phyloP scores from a whole-genome alignment of 2,888 invertebrate genomes.

The Stenodera caucasica region DNA sequence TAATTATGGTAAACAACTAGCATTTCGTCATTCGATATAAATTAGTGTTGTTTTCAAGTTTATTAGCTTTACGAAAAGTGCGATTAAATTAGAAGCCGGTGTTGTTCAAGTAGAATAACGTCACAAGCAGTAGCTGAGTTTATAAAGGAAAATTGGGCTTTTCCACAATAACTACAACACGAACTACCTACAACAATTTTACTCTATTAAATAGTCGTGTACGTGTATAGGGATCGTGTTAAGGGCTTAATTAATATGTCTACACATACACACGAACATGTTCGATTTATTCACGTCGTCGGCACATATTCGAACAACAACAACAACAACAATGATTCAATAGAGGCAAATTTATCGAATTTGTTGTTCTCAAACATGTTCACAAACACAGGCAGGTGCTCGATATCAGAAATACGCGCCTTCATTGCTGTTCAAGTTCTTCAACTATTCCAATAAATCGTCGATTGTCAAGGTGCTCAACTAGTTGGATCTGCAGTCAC shows the following conservation, averaged over 20 bases:
- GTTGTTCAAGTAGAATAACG: not conserved
- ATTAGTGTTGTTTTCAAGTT: not conserved
- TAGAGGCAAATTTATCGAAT: slow-evolving; percentile 22
- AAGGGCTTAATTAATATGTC: slow-evolving; percentile 33
- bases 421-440: not conserved
- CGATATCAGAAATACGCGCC: not conserved
- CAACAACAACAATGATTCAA: slow-evolving; percentile 13
- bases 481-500: too few relatives aligned
- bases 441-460: not conserved
- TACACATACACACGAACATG: slow-evolving; percentile 27
- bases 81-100: slow-evolving; percentile 23
- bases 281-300: slow-evolving; percentile 29
- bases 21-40: too few relatives aligned
- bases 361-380: slow-evolving; percentile 14
- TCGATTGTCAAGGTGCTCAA: too few relatives aligned
- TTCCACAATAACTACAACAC: not conserved
- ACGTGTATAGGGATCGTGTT: slow-evolving; percentile 21
- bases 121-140: not conserved
- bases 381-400: slow-evolving; percentile 29
- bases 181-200: slow-evolving; percentile 21
- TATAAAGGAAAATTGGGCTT: not conserved
- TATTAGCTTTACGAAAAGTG: slow-evolving; percentile 15
- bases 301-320: slow-evolving; percentile 10
- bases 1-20: too few relatives aligned
- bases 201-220: slow-evolving; percentile 29